Conservation (phyloP, 2,113 vertebrate species). For the Nycticryphes semicollaris region DNA sequence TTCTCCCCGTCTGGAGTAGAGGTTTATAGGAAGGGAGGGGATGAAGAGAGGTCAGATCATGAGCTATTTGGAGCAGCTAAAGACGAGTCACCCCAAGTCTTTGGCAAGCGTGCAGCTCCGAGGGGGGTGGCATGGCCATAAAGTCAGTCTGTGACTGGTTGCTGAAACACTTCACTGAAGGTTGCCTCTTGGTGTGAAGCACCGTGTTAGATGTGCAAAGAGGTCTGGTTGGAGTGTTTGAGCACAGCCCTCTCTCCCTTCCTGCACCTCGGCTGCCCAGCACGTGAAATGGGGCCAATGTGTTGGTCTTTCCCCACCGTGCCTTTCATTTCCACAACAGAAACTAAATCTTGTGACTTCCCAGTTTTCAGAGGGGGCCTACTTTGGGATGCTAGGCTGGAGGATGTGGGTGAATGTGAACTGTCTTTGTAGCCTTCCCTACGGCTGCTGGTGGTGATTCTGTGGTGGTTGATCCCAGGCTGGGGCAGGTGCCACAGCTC, state of each 20-base stretch:
- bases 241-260: not conserved
- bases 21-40: not conserved
- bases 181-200: not conserved
- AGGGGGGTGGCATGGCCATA: fast-evolving
- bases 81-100: not conserved
- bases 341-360: not conserved
- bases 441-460: not conserved
- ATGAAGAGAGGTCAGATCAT: not conserved
- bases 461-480: not conserved
- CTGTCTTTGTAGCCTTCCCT: not conserved
- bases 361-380: not conserved
- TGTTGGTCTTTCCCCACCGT: not conserved
- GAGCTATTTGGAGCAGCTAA: not conserved
- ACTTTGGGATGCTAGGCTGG: not conserved
- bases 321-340: not conserved
- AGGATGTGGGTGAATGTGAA: not conserved
- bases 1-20: not conserved
- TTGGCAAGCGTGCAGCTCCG: fast-evolving
- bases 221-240: not conserved
- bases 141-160: fast-evolving
- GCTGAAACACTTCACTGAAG: fast-evolving
- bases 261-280: fast-evolving
- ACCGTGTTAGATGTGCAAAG: not conserved
- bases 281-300: not conserved
- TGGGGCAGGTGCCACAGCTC: not conserved